Evolutionary conservation across 2,888 invertebrate genomes (phyloP), one percentile per base, ranked within the genome.

Genomic region (Cheilosia soror): DNA sequence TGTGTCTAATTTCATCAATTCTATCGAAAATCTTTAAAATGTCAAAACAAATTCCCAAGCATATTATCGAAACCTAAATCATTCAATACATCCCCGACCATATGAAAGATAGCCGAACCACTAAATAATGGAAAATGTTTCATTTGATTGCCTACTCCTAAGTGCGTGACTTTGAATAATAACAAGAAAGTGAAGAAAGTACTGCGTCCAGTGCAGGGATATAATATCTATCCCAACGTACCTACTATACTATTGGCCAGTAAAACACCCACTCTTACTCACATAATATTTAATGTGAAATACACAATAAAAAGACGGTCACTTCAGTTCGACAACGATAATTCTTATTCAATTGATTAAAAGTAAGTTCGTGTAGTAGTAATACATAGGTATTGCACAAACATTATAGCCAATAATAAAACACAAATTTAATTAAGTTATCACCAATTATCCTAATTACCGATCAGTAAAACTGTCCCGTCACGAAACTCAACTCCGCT

Each of bases 381-480:
- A 2, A 37, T n/a, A 53, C 40, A 60, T 27, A 13, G 25, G 29
- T 51, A 27, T 51, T 51, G 13, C 11, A 27, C 68, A 79, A 73
- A 69, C 69, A 79, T 58, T 60, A 73, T 73, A 73, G 44, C 51
- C 58, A 69, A 65, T 69, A 79, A 84, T 84, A 84, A 84, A 84
- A 80, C 51, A 75, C 37, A 75, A 80, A 75, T 40, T 80, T 84
- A 75, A 84, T 84, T 84, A 80, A 80, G 73, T 84, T 84, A 84
- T 84, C 80, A 80, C 84, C 80, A 84, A 84, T 84, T 84, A 84
- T 80, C 75, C 75, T 84, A 80, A 84, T 84, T 84, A 80, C 84
- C 84, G 63, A 80, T 73, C 68, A 69, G 73, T 84, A 78, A 79
- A 79, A 79, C 55, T 79, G 68, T 78, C 79, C 42, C 58, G 80